A percentile compares a stretch with the other conserved stretches of the same genome.
Conservation (phyloP, 2,888 invertebrate species). For the Dioctria linearis region DNA sequence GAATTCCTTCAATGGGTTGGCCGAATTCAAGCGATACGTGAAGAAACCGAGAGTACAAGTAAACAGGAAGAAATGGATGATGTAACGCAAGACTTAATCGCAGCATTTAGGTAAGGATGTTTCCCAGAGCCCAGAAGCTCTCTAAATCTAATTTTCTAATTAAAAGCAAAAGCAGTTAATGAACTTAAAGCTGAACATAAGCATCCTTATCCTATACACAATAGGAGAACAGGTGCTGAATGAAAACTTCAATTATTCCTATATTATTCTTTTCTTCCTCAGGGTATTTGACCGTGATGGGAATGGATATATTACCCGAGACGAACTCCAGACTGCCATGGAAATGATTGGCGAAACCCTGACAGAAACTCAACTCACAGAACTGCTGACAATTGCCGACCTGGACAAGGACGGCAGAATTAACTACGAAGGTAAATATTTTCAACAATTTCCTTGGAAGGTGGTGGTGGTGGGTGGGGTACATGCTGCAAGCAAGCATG, state of each 20-base stretch:
- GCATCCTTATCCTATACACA: neutral
- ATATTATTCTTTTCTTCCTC: neutral
- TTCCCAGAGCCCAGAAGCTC: neutral
- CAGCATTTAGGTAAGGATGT: conserved; percentile 82
- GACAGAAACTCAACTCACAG: conserved; percentile 82
- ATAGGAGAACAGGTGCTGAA: neutral
- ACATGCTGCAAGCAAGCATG: neutral
- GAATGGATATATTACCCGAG: conserved; percentile 90
- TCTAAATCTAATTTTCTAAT: conserved; percentile 5
- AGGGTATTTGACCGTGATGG: conserved; percentile 91
- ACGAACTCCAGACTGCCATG: conserved; percentile 84
- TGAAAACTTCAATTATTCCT: too few species aligned
- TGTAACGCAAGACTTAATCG: conserved; percentile 84
- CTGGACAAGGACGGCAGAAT: conserved; percentile 86
- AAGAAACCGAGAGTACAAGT: conserved; percentile 73
- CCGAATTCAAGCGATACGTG: conserved; percentile 80
- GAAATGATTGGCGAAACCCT: conserved; percentile 87
- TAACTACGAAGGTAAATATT: conserved; percentile 81
- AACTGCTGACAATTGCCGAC: conserved; percentile 82
- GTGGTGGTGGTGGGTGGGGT: too few species aligned
- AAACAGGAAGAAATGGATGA: conserved; percentile 75
- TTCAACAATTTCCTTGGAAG: neutral
- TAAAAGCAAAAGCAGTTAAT: neutral
- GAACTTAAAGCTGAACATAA: neutral
- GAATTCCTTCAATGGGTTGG: conserved; percentile 86